Evolutionary conservation across 1,140 invertebrate genomes (phyloP).

Genomic region (Mercenaria mercenaria): DNA sequence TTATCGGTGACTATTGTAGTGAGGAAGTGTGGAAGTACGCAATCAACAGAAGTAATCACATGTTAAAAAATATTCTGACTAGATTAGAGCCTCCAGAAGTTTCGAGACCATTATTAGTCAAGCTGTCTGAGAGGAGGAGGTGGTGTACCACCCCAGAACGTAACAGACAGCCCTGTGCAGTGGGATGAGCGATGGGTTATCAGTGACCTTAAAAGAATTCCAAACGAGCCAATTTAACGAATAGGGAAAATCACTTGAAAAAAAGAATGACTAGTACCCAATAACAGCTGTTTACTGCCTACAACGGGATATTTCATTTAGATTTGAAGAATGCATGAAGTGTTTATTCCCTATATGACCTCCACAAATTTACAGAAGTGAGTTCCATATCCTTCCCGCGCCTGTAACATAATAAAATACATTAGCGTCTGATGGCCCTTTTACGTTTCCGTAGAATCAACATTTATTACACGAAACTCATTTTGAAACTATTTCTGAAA

Average conservation of each 20-base stretch:
- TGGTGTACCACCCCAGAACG: background rate
- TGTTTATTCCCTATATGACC: background rate
- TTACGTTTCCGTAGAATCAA: too few relatives aligned
- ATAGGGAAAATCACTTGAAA: background rate
- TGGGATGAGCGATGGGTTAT: background rate
- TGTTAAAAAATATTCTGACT: background rate
- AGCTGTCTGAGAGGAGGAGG: background rate
- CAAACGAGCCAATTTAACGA: background rate
- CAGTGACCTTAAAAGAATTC: background rate
- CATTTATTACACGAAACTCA: too few relatives aligned
- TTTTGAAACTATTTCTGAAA: too few relatives aligned
- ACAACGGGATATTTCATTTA: background rate
- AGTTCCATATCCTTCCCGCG: too few relatives aligned
- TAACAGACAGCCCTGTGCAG: background rate
- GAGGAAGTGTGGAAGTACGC: slow-evolving; percentile 10
- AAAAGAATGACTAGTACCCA: too few relatives aligned
- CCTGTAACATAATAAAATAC: too few relatives aligned
- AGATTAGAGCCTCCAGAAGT: background rate
- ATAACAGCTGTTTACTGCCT: background rate
- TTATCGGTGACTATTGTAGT: background rate
- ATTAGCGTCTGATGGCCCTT: too few relatives aligned
- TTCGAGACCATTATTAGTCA: background rate
- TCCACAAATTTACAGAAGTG: background rate
- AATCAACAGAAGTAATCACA: background rate
- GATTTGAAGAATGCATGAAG: background rate